phyloP scores from a whole-genome alignment of 2,113 vertebrate species.

The Dolichallabes microphthalmus region DNA sequence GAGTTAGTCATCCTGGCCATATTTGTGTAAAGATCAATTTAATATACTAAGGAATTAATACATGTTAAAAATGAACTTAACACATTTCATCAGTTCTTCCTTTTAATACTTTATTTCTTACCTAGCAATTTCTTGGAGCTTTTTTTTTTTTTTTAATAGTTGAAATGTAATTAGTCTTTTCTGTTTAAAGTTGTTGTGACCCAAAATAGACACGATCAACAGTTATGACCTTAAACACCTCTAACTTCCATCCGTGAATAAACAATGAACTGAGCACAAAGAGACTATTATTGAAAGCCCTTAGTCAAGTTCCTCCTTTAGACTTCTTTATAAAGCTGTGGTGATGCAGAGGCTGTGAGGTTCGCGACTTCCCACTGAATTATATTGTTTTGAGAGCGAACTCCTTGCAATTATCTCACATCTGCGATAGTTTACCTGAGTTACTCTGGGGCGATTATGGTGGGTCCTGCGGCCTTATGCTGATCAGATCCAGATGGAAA shows the following conservation, averaged over 20 bases:
- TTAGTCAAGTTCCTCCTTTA: constrained; percentile 11
- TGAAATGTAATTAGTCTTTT: constrained; percentile 4
- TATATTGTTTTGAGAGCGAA: constrained; percentile 63
- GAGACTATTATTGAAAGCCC: constrained; percentile 17
- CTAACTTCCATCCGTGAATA: background rate
- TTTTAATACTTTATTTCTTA: background rate
- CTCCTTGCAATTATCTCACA: constrained; percentile 66
- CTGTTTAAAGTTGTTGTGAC: background rate
- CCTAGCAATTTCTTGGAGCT: background rate
- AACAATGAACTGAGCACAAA: constrained; percentile 12
- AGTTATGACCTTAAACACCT: constrained; percentile 7
- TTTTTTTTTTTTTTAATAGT: background rate
- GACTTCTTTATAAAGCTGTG: constrained; percentile 33
- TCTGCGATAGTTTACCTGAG: constrained; percentile 71
- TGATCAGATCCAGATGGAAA: constrained; percentile 68
- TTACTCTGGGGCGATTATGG: constrained; percentile 68
- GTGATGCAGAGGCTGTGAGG: constrained; percentile 29
- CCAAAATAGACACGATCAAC: constrained; percentile 7
- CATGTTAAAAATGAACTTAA: background rate
- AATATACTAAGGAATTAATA: background rate
- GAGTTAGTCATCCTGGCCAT: background rate
- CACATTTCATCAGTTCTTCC: background rate
- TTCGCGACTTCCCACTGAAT: constrained; percentile 50
- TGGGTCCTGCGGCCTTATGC: constrained; percentile 59
- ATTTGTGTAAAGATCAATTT: background rate